phyloP scores from a whole-genome alignment of 1,140 invertebrate genomes.

The Nasonia longicornis region DNA sequence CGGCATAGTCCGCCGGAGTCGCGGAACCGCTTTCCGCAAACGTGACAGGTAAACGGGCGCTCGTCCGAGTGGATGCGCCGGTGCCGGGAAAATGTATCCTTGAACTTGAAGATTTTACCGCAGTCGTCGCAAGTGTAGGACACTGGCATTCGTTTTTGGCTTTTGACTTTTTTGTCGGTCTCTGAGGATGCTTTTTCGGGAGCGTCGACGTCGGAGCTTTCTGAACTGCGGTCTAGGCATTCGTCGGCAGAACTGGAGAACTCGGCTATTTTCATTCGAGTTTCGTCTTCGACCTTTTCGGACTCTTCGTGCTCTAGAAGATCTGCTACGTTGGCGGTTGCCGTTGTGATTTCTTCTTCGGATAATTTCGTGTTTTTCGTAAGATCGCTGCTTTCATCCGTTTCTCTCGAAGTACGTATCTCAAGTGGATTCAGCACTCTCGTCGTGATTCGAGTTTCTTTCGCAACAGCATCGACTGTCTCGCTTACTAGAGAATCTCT shows the following conservation, averaged over 20 bases:
- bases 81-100: slow-evolving; percentile 41
- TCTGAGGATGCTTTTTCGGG: background rate
- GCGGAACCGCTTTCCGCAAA: slow-evolving; percentile 56
- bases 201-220: background rate
- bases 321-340: background rate
- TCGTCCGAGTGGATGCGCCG: slow-evolving; percentile 48
- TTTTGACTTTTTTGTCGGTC: background rate
- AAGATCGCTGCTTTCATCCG: background rate
- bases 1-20: slow-evolving; percentile 55
- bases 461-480: background rate
- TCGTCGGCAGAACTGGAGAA: slow-evolving; percentile 27
- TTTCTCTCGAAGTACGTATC: background rate
- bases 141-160: slow-evolving; percentile 28
- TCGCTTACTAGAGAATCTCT: background rate
- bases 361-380: background rate
- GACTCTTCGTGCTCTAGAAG: background rate
- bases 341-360: background rate
- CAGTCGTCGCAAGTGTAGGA: slow-evolving; percentile 33
- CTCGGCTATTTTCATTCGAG: background rate
- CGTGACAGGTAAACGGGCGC: slow-evolving; percentile 50
- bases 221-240: background rate
- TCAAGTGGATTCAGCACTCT: too few relatives aligned
- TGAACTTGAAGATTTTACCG: slow-evolving; percentile 49
- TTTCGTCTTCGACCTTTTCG: background rate
- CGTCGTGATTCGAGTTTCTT: background rate